These are phyloP conservation scores for Mastigias papua DNA, from an alignment of 30 jellyfish, hydroid and myxozoan species.

Conservation along the genomic window DNA sequence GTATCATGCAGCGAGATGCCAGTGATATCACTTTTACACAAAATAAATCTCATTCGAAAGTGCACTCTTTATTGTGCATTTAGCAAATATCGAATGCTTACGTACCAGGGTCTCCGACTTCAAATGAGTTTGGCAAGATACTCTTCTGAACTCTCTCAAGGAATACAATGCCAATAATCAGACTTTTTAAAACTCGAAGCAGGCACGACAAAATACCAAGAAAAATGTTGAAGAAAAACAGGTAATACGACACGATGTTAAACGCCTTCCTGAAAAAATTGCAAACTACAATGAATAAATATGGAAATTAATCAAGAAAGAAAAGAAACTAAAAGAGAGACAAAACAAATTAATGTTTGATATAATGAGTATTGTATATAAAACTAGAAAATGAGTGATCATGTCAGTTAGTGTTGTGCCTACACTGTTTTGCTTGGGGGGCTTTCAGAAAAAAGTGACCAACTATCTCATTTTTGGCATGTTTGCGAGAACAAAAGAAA, in stretches of 20 bases:
- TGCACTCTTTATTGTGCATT: too few relatives aligned
- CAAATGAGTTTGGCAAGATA: conserved; percentile 79
- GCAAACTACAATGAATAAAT: background rate
- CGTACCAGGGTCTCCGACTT: conserved; percentile 87
- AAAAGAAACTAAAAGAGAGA: background rate
- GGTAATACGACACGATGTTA: conserved; percentile 73
- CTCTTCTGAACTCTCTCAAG: conserved; percentile 88
- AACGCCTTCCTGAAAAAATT: conserved; percentile 72
- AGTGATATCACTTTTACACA: too few relatives aligned
- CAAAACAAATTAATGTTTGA: background rate
- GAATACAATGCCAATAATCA: conserved; percentile 79
- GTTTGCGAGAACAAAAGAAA: too few relatives aligned
- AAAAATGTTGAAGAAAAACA: conserved; percentile 87
- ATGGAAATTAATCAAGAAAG: background rate
- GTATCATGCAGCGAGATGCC: too few relatives aligned
- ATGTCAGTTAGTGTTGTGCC: too few relatives aligned
- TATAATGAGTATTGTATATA: too few relatives aligned
- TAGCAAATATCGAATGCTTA: background rate
- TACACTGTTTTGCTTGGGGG: too few relatives aligned
- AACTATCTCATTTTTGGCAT: too few relatives aligned
- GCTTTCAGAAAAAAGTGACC: too few relatives aligned
- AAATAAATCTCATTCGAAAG: too few relatives aligned
- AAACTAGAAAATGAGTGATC: too few relatives aligned
- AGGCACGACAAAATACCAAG: conserved; percentile 84
- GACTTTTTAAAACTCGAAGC: conserved; percentile 66